These are phyloP conservation scores for Aix galericulata DNA, from an alignment of 2,113 vertebrate species.

Conservation along the genomic window DNA sequence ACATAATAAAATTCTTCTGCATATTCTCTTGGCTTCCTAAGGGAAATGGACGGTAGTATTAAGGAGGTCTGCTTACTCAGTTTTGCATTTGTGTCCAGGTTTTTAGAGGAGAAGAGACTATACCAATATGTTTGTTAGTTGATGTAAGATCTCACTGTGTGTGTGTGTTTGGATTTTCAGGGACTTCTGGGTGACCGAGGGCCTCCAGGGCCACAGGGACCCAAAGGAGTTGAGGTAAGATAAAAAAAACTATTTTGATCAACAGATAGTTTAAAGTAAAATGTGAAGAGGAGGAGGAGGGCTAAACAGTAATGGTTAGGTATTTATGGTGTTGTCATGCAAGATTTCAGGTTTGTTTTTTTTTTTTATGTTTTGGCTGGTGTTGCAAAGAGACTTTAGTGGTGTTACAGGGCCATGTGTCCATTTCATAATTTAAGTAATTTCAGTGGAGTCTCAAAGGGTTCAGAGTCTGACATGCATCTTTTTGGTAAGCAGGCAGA, in stretches of 20 bases:
- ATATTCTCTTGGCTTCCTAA: neutral
- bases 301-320: neutral
- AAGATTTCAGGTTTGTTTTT: constrained; percentile 5
- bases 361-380: neutral
- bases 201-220: constrained; percentile 85
- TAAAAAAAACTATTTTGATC: neutral
- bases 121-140: neutral
- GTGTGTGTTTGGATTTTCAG: constrained; percentile 73
- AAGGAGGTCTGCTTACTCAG: neutral
- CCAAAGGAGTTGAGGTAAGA: constrained; percentile 91
- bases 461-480: neutral
- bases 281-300: neutral
- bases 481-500: neutral
- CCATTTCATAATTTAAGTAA: neutral
- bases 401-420: neutral
- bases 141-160: neutral
- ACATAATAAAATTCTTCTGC: neutral
- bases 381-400: neutral
- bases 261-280: neutral
- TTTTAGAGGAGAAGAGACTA: neutral
- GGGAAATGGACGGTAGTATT: neutral
- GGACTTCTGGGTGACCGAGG: constrained; percentile 89
- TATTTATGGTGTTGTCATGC: neutral
- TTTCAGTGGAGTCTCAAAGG: neutral
- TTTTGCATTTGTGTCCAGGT: neutral